phyloP scores from a whole-genome alignment of 2,888 invertebrate species.

The Entomobrya proxima region DNA sequence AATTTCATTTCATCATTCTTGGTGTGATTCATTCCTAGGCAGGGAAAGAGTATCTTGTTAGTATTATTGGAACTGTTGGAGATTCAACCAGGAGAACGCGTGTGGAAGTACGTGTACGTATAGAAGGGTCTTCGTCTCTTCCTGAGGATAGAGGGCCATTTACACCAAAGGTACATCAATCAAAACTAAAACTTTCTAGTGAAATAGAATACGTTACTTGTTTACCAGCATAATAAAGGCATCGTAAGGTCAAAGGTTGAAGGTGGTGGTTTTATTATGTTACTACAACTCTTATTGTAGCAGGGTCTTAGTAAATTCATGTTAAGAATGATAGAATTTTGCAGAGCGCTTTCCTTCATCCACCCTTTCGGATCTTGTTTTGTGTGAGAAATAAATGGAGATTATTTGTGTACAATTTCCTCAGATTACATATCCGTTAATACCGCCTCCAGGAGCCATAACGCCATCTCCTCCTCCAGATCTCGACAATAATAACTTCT shows the following conservation, averaged over 20 bases:
- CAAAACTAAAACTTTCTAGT: not conserved
- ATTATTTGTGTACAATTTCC: not conserved
- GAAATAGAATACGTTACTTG: not conserved
- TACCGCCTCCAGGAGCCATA: slow-evolving; percentile 71
- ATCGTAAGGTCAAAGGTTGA: too few relatives aligned
- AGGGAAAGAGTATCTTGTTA: slow-evolving; percentile 16
- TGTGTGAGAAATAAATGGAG: not conserved
- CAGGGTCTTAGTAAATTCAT: too few relatives aligned
- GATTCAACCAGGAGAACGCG: not conserved
- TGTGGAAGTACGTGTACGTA: slow-evolving; percentile 45
- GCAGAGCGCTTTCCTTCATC: too few relatives aligned
- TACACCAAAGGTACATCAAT: slow-evolving; percentile 49
- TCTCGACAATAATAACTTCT: slow-evolving; percentile 45
- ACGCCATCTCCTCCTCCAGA: slow-evolving; percentile 70
- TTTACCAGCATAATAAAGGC: not conserved
- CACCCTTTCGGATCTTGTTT: too few relatives aligned
- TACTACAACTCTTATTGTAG: too few relatives aligned
- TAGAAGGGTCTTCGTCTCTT: slow-evolving; percentile 5
- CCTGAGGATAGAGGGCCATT: slow-evolving; percentile 8
- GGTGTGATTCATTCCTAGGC: slow-evolving; percentile 5
- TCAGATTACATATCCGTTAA: slow-evolving; percentile 57
- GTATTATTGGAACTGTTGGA: slow-evolving; percentile 35
- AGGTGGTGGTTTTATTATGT: too few relatives aligned
- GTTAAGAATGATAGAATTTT: too few relatives aligned
- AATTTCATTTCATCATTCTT: not conserved